These are phyloP conservation scores for Hymenopus coronatus DNA, from an alignment of 2,888 invertebrate species.

Conservation along the genomic window DNA sequence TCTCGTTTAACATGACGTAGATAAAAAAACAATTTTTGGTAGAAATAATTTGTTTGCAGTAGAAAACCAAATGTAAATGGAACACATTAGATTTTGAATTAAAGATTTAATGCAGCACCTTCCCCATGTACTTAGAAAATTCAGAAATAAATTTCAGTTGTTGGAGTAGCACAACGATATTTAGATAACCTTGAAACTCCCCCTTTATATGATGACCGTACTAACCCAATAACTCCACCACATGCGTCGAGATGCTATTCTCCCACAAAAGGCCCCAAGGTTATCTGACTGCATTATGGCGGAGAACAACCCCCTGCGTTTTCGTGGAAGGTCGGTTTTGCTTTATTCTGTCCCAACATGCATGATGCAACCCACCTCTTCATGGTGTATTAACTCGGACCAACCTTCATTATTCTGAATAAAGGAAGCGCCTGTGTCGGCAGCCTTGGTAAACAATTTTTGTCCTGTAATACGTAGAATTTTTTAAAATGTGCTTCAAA, in stretches of 20 bases:
- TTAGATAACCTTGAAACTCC: too few species aligned
- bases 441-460: not conserved
- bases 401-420: not conserved
- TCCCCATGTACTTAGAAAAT: too few species aligned
- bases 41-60: too few species aligned
- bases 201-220: not conserved
- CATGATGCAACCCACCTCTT: not conserved
- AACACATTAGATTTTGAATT: too few species aligned
- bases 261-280: not conserved
- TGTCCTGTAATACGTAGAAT: not conserved
- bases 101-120: too few species aligned
- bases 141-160: too few species aligned
- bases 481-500: not conserved
- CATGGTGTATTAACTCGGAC: not conserved
- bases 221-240: not conserved
- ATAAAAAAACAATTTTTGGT: too few species aligned
- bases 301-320: not conserved
- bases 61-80: too few species aligned
- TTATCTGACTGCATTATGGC: not conserved
- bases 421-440: not conserved
- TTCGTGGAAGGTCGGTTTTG: not conserved
- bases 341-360: not conserved
- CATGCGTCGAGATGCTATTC: not conserved
- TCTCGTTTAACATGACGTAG: too few species aligned
- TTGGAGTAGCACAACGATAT: too few species aligned